Evolutionary conservation across 2,888 invertebrate genomes (phyloP), one percentile per base, ranked within the genome.

Genomic region (Melipona beecheii): DNA sequence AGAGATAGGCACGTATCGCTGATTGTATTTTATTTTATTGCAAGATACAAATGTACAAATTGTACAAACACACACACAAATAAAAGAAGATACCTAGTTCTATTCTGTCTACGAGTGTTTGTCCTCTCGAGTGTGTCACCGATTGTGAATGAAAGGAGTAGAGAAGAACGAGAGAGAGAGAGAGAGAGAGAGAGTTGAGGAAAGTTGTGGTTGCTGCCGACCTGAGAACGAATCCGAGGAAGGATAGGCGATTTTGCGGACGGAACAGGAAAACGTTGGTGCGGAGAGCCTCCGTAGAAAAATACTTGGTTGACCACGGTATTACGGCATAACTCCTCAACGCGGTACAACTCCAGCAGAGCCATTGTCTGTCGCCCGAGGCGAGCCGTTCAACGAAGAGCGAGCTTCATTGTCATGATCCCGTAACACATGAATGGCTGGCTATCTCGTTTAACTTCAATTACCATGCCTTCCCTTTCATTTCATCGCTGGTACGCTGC

Each of bases 391-490:
- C 87, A 86, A 85, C 85, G 83, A 83, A 86, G 86, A 91, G 85
- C 87, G 78, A 87, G 86, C 87, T 91, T 92, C 91, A 92, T 92
- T 92, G 92, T 92, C 89, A 90, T 84, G 88, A 88, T 88, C 88
- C 86, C 87, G 88, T 87, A 87, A 85, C 81, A 86, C 89, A 86
- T 92, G 91, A 92, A 92, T 92, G 91, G 91, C 76, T 78, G 90
- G 92, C 90, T 92, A 91, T 92, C 92, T 92, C 92, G 92, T 92
- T 92, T 92, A 92, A 92, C 92, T 92, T 92, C 91, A 92, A 92
- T 92, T 92, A 92, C 91, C 91, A 76, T 90, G 83, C 81, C 91
- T 90, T 91, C 88, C 90, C 90, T 91, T 92, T 92, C 90, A 91
- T 89, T 86, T 87, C 86, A 83, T 86, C 68, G 83, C 86, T 79